Percentiles rank a stretch among this genome's conserved stretches.
Evolutionary conservation across 2,888 invertebrate genomes (phyloP).

Genomic region (Lysandra coridon): DNA sequence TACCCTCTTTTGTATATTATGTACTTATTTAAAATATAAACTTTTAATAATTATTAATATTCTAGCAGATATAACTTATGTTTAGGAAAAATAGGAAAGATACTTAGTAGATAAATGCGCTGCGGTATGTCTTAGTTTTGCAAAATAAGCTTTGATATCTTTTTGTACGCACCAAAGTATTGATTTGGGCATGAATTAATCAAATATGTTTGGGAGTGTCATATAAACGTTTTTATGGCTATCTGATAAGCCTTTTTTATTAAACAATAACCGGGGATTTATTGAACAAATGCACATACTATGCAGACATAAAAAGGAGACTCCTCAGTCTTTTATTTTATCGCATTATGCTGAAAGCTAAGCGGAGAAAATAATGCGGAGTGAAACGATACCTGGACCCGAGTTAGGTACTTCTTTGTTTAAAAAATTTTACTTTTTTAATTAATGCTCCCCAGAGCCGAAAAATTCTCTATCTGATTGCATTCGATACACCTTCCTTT

Average conservation of each 20-base stretch:
- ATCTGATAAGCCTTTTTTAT: neutral
- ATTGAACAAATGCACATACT: neutral
- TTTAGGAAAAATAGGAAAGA: too few relatives aligned
- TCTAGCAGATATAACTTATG: too few relatives aligned
- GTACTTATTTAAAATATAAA: too few relatives aligned
- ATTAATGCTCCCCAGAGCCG: neutral
- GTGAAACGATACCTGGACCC: slow-evolving; percentile 8
- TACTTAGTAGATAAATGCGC: too few relatives aligned
- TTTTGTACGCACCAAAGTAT: too few relatives aligned
- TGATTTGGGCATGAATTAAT: too few relatives aligned
- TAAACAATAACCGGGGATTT: too few relatives aligned
- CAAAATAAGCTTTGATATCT: too few relatives aligned
- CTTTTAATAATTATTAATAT: too few relatives aligned
- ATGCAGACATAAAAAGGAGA: slow-evolving; percentile 15
- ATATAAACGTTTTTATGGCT: neutral
- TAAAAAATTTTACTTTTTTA: slow-evolving; percentile 10
- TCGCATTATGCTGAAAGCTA: neutral
- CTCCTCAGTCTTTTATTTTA: neutral
- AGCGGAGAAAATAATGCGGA: neutral
- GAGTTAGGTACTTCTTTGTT: slow-evolving; percentile 1
- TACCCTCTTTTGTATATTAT: too few relatives aligned
- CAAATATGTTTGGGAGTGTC: neutral
- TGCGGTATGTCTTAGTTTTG: too few relatives aligned
- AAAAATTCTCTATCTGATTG: neutral
- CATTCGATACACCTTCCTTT: slow-evolving; percentile 1